Percentiles rank a stretch among this genome's conserved stretches.
phyloP scores from a whole-genome alignment of 2,888 invertebrate species.

The Cabera pusaria region DNA sequence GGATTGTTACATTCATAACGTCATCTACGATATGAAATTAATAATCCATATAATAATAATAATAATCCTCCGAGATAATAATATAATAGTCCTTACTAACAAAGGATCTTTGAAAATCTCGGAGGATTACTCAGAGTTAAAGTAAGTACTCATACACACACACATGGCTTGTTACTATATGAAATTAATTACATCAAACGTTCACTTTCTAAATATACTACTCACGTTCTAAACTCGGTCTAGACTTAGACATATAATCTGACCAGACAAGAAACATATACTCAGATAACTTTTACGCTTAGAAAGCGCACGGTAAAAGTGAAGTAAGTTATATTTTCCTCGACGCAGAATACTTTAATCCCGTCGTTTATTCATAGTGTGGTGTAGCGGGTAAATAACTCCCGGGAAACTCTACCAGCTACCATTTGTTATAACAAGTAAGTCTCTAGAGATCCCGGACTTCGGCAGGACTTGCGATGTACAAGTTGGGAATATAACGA shows the following conservation, averaged over 20 bases:
- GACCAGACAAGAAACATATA: slow-evolving; percentile 22
- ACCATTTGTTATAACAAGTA: slow-evolving; percentile 69
- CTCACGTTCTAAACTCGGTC: slow-evolving; percentile 14
- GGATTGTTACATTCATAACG: too few species aligned
- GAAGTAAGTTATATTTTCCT: slow-evolving; percentile 51
- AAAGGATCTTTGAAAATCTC: too few species aligned
- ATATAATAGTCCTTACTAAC: too few species aligned
- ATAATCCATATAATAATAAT: too few species aligned
- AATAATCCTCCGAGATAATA: too few species aligned
- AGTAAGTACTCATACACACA: too few species aligned
- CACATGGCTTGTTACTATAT: too few species aligned
- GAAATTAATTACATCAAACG: too few species aligned
- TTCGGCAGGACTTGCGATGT: slow-evolving; percentile 46
- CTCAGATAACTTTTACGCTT: slow-evolving; percentile 41
- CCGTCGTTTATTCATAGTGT: slow-evolving; percentile 61
- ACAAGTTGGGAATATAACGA: slow-evolving; percentile 38
- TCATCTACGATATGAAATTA: too few species aligned
- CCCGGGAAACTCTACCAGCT: slow-evolving; percentile 58
- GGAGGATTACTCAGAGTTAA: too few species aligned
- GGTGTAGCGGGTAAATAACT: slow-evolving; percentile 62
- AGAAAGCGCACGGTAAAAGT: slow-evolving; percentile 44
- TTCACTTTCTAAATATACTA: too few species aligned
- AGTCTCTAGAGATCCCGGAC: slow-evolving; percentile 53
- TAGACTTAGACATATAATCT: slow-evolving; percentile 8
- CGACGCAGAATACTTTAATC: slow-evolving; percentile 66